Evolutionary conservation across 1,140 invertebrate genomes (phyloP), one percentile per base, ranked within the genome.

Genomic region (Littorina saxatilis): DNA sequence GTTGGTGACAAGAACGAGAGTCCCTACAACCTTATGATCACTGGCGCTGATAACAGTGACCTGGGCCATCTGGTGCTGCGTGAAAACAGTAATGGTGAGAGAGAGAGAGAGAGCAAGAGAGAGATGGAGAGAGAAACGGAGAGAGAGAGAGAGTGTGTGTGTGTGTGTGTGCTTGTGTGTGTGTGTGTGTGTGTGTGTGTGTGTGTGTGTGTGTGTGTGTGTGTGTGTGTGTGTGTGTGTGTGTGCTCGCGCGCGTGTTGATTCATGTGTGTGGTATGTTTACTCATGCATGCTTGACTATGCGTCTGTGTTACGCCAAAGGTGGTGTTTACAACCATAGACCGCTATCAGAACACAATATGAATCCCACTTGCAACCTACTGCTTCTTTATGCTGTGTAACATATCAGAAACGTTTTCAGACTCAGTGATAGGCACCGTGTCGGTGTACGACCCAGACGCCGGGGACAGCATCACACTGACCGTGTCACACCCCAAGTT

Each of bases 1-100:
- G 72, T 89, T 0, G 61, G 61, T 29, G 85, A 89, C 79, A 79
- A 84, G 29, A 86, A 89, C 80, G 88, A 89, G 73, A 23, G 35
- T 11, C 88, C 88, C 27, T 82, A 82, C 78, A 81, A 80, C 20
- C 79, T 89, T 17, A 73, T 85, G 55, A 23, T 88, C 32, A 82
- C 79, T 37, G 84, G 86, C 11, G n/a, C 82, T 2, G 79, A 72
- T 43, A 84, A 80, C 72, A 82, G 80, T 29, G 55, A 80, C 15
- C 35, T 79, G 17, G 55, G 35, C 7, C 84, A 86, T 47, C 87
- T 86, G 32, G 78, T 58, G 50, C 78, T 88, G 17, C 80, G 78
- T 37, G 88, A 89, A 82, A 88, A 89, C 79, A 52, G n/a, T n/a
- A n/a, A n/a, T n/a, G n/a, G n/a, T n/a, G n/a, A n/a, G n/a, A n/a